Evolutionary conservation across 2,113 vertebrate species (phyloP).

Genomic region (Xenopus laevis): DNA sequence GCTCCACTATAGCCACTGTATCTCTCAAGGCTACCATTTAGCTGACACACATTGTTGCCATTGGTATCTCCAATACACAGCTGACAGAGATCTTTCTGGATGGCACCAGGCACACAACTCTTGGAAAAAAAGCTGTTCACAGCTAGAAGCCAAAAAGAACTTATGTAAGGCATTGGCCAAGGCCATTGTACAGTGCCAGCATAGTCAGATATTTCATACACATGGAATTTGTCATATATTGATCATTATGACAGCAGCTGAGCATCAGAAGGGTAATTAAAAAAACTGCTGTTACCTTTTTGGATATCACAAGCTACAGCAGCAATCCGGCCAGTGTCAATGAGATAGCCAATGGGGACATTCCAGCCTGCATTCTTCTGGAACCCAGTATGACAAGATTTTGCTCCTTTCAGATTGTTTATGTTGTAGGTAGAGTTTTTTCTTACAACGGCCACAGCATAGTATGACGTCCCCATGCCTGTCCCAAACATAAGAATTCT

Average conservation of each 20-base stretch:
- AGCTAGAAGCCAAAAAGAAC: constrained; percentile 59
- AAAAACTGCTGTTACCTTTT: constrained; percentile 61
- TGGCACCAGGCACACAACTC: constrained; percentile 87
- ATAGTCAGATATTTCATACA: too few species aligned
- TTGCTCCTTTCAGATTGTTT: constrained; percentile 67
- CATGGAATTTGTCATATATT: too few species aligned
- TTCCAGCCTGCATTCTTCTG: constrained; percentile 86
- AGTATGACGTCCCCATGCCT: constrained; percentile 75
- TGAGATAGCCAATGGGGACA: constrained; percentile 81
- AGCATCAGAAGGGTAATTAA: not conserved
- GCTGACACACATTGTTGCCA: constrained; percentile 66
- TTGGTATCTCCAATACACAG: constrained; percentile 71
- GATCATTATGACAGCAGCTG: too few species aligned
- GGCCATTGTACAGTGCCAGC: not conserved
- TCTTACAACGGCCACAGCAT: constrained; percentile 83
- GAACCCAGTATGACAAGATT: constrained; percentile 87
- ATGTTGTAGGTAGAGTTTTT: constrained; percentile 72
- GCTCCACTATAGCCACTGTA: constrained; percentile 85
- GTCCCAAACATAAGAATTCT: constrained; percentile 11
- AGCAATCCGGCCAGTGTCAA: constrained; percentile 78
- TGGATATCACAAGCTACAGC: constrained; percentile 78
- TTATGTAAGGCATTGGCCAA: not conserved
- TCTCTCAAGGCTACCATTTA: constrained; percentile 61
- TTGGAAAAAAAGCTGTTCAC: constrained; percentile 80
- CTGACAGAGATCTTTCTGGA: constrained; percentile 75